Percentiles rank a stretch among this genome's conserved stretches.
These are phyloP conservation scores for mouse (Mus musculus) DNA, from an alignment of 2,113 vertebrate species.

Conservation along the genomic window GRCm39 chr11:108434001-108434500, in stretches of 20 bases:
- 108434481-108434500: neutral
- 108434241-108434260: neutral
- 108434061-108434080: slow-evolving; percentile 61
- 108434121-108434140: slow-evolving; percentile 54
- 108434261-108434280: neutral
- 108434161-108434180: neutral
- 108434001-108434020: slow-evolving; percentile 57
- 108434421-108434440: neutral
- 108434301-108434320: neutral
- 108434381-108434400: neutral
- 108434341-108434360: neutral
- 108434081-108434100: slow-evolving; percentile 42
- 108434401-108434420: neutral
- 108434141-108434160: neutral
- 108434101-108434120: slow-evolving; percentile 31
- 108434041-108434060: slow-evolving; percentile 55
- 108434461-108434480: neutral
- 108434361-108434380: neutral
- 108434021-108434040: slow-evolving; percentile 56
- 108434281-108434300: neutral
- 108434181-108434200: neutral
- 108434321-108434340: neutral
- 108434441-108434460: neutral
- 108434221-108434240: neutral
- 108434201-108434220: neutral